phyloP scores from a whole-genome alignment of 2,797 vertebrate species.

The Selene dorsalis region DNA sequence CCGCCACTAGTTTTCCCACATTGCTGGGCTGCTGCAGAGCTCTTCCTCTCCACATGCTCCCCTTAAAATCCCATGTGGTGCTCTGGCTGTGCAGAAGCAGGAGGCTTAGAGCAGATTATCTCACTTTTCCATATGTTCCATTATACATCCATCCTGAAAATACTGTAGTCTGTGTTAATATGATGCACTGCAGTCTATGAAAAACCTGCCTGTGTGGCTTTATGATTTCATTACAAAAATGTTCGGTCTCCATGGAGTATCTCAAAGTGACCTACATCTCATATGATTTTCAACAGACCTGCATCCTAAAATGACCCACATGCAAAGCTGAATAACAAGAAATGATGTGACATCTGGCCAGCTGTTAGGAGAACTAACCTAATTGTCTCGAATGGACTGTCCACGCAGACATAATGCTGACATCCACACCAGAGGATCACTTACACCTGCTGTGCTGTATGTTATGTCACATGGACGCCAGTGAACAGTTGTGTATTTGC shows the following conservation, averaged over 20 bases:
- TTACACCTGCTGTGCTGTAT: no score
- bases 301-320: conserved; percentile 40
- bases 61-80: conserved; percentile 62
- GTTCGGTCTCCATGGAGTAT: background rate
- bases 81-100: conserved; percentile 41
- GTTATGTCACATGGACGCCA: no score
- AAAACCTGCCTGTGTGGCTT: background rate
- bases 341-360: conserved; percentile 51
- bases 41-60: conserved; percentile 44
- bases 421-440: no score
- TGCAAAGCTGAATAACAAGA: conserved; percentile 31
- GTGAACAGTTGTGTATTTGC: no score
- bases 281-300: conserved; percentile 18
- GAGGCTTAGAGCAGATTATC: conserved; percentile 58
- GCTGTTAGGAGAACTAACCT: conserved; percentile 33
- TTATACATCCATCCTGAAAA: conserved; percentile 15
- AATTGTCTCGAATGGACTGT: conserved; percentile 24
- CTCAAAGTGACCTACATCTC: conserved; percentile 33
- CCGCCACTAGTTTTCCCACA: conserved; percentile 54
- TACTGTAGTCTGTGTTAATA: conserved; percentile 1
- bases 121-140: conserved; percentile 52
- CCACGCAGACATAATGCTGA: no score
- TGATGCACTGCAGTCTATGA: conserved; percentile 12
- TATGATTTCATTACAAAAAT: conserved; percentile 3
- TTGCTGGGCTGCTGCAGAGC: conserved; percentile 54